These are phyloP conservation scores for Meloidogyne hapla DNA, from an alignment of 1,140 invertebrate species.

Conservation along the genomic window DNA sequence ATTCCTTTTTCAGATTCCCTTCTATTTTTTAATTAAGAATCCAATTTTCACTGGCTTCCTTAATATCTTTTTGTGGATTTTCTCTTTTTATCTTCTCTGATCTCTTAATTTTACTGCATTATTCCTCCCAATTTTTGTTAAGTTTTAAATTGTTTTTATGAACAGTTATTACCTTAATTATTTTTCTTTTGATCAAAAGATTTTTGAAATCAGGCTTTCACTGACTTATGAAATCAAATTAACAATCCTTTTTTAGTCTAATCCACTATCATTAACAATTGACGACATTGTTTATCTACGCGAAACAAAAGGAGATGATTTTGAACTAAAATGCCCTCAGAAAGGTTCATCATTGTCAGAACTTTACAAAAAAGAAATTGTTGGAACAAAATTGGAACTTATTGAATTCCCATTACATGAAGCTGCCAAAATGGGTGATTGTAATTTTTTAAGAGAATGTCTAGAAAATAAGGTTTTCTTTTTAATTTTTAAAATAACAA, in stretches of 20 bases:
- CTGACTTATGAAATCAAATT: neutral
- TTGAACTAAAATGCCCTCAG: neutral
- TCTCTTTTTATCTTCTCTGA: too few species aligned
- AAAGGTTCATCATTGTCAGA: neutral
- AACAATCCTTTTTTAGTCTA: neutral
- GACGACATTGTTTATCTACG: slow-evolving; percentile 7
- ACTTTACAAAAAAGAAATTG: slow-evolving; percentile 66
- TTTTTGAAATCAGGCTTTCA: neutral
- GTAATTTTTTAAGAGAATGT: slow-evolving; percentile 72
- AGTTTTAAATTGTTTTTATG: too few species aligned
- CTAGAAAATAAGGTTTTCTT: slow-evolving; percentile 69
- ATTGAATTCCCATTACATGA: slow-evolving; percentile 73
- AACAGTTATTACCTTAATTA: too few species aligned
- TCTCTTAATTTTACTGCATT: too few species aligned
- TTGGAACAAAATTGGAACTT: slow-evolving; percentile 70
- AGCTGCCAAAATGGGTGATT: slow-evolving; percentile 73
- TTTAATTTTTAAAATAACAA: too few species aligned
- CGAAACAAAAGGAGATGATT: slow-evolving; percentile 23
- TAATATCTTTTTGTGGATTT: too few species aligned
- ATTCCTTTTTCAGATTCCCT: too few species aligned
- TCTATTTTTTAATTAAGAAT: too few species aligned
- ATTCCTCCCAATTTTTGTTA: too few species aligned
- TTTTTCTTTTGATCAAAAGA: too few species aligned
- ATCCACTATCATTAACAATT: neutral
- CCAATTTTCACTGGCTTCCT: too few species aligned